Base-by-base conservation (phyloP, 2,113 vertebrate species). In the Egretta garzetta region DNA sequence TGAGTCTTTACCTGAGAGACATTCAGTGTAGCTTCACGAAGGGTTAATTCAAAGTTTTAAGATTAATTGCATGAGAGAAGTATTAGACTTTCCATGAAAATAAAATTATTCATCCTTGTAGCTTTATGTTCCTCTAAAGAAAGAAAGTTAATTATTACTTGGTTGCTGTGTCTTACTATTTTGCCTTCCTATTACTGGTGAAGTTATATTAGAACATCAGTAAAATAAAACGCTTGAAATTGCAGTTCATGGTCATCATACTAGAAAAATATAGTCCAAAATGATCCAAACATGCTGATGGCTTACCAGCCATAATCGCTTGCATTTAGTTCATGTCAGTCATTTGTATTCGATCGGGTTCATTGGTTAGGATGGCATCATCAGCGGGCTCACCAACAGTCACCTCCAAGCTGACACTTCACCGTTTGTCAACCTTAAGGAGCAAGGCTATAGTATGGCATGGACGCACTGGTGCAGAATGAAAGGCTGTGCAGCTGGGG, bases 111-210 rank as follows among this genome's bases (percentile, higher is more conserved):
- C 82, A 90, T 94, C 89, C 92, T 94, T 94, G 73, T 58, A 92
- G 55, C 59, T 95, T 98, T 96, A 80, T 92, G 71, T 75, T 97
- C 70, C 62, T 93, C 60, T 88, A 56, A 97, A 97, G 59, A 77
- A 91, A 95, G 52, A 77, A 91, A 95, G 52, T 81, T 96, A 96
- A 93, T 80, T 95, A 75, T 55, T 80, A 71, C 59, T 94, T 79
- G 30, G 49, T 91, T 92, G 8, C 24, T 92, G 55, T 52, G 56
- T 92, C 41, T 83, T 93, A 85, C 55, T 96, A 68, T 91, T 93
- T 92, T 82, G 49, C 60, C 49, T 95, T 97, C 68, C 84, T 74
- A 24, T 94, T 96, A 66, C 79, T 41, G 41, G n/a, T 83, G 88
- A 94, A 58, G 75, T 81, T 85, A 27, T 58, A 74, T 80, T 59